A percentile compares a stretch with the other conserved stretches of the same genome.
Evolutionary conservation across 2,888 invertebrate species (phyloP).

Genomic region (Iselma pallidipennis): DNA sequence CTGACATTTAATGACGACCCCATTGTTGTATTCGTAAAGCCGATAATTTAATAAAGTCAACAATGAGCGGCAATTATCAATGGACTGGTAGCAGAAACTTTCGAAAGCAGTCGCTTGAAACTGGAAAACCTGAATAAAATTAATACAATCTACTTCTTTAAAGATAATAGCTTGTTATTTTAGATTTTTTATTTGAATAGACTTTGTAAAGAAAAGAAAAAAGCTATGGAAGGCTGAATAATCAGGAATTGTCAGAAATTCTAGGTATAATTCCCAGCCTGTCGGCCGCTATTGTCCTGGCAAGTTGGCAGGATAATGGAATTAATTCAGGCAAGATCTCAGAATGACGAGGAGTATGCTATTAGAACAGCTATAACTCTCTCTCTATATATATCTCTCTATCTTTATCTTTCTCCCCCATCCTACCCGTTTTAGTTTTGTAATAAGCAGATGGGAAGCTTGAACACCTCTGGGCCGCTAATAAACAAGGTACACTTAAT

Average conservation of each 20-base stretch:
- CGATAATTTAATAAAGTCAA: no score
- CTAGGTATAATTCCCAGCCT: not conserved
- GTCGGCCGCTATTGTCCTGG: slow-evolving; percentile 27
- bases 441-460: slow-evolving; percentile 32
- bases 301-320: slow-evolving; percentile 27
- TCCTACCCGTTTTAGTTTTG: slow-evolving; percentile 13
- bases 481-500: slow-evolving; percentile 42
- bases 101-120: no score
- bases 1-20: no score
- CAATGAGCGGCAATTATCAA: not conserved
- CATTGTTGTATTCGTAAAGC: no score
- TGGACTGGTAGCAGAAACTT: not conserved
- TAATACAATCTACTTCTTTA: no score
- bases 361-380: slow-evolving; percentile 30
- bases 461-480: slow-evolving; percentile 32
- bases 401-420: not conserved
- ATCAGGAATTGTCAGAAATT: not conserved
- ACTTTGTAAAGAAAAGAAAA: no score
- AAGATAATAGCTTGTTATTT: not conserved
- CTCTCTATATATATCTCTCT: not conserved
- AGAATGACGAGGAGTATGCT: slow-evolving; percentile 28
- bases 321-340: slow-evolving; percentile 31
- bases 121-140: no score
- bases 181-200: no score
- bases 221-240: not conserved